Percentiles rank a stretch among this genome's conserved stretches.
Conservation (phyloP, 35 echinoderm and acorn worm genomes). For the Patiria miniata region DNA sequence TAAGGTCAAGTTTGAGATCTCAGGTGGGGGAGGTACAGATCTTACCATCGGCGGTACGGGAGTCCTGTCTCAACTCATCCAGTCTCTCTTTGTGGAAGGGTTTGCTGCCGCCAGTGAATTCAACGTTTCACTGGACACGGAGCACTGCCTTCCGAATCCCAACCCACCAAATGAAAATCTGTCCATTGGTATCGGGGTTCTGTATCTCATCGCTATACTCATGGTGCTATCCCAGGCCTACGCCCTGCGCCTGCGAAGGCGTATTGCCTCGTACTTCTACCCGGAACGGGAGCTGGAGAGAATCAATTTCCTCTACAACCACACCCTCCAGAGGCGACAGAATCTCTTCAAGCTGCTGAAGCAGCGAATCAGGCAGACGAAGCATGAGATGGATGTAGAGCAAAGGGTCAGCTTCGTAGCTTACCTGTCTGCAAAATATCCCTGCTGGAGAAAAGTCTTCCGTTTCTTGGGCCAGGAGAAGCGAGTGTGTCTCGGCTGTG, state of each 20-base stretch:
- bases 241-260: conserved; percentile 57
- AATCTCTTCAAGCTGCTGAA: conserved; percentile 60
- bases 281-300: conserved; percentile 79
- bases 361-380: conserved; percentile 50
- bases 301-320: conserved; percentile 71
- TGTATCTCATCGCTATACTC: conserved; percentile 68
- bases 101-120: conserved; percentile 68
- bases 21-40: conserved; percentile 42
- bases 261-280: conserved; percentile 85
- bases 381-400: conserved; percentile 60
- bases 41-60: conserved; percentile 53
- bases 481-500: conserved; percentile 60
- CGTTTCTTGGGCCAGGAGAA: conserved; percentile 45
- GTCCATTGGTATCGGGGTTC: conserved; percentile 55
- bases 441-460: conserved; percentile 51
- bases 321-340: conserved; percentile 70
- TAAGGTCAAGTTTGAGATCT: conserved; percentile 48
- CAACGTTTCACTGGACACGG: conserved; percentile 58
- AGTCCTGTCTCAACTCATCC: conserved; percentile 48
- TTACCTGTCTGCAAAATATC: conserved; percentile 57
- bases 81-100: conserved; percentile 57
- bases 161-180: conserved; percentile 52
- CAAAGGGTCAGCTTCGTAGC: conserved; percentile 63
- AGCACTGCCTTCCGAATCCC: conserved; percentile 68
- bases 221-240: conserved; percentile 89